These are phyloP conservation scores for Zaprionus kolodkinae DNA, from an alignment of 1,140 invertebrate genomes.

Conservation along the genomic window DNA sequence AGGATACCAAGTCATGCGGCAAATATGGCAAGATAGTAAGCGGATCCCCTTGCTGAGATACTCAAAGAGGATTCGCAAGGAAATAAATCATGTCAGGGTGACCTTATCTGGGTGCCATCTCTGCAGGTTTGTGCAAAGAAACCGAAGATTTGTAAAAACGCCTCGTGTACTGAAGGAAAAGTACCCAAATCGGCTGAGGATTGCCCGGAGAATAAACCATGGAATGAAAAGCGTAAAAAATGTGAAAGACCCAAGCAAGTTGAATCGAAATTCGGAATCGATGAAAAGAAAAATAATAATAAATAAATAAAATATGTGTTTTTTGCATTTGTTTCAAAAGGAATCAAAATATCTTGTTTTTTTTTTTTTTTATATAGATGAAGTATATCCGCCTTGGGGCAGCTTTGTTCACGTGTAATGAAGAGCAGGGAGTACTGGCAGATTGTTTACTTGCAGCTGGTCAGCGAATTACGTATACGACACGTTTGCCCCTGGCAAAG, in stretches of 20 bases:
- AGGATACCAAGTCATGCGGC: neutral
- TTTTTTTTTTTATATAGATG: neutral
- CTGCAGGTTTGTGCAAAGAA: neutral
- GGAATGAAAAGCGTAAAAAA: neutral
- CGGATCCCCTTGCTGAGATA: neutral
- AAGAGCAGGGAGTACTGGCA: conserved; percentile 2
- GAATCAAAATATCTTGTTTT: conserved; percentile 6
- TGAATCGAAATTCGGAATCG: neutral
- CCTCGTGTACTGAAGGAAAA: neutral
- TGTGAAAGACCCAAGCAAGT: neutral
- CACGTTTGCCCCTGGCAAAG: conserved; percentile 22
- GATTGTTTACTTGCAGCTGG: conserved; percentile 47
- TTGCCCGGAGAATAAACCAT: neutral
- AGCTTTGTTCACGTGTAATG: conserved; percentile 24
- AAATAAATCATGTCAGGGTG: neutral
- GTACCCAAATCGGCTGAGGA: neutral
- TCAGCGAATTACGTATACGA: conserved; percentile 53
- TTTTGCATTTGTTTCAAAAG: neutral
- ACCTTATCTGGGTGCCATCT: neutral
- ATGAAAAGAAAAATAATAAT: neutral
- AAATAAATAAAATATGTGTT: neutral
- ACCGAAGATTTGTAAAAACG: neutral
- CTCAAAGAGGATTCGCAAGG: neutral
- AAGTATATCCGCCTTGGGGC: neutral
- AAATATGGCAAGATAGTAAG: neutral